These are phyloP conservation scores for Turdus rufiventris DNA, from an alignment of 2,113 vertebrate species.

Conservation along the genomic window DNA sequence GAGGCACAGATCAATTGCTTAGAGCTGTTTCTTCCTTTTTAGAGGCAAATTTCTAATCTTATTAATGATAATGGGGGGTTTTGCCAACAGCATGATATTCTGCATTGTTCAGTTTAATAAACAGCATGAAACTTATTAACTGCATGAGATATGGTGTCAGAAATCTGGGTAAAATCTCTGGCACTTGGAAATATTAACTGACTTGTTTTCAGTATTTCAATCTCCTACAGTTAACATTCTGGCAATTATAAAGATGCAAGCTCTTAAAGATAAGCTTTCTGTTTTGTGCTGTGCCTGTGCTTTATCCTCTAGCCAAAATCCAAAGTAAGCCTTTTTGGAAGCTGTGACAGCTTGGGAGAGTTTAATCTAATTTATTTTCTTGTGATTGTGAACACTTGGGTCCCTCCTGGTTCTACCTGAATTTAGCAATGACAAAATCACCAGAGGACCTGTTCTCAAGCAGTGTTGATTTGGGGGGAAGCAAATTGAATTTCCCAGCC, in stretches of 20 bases:
- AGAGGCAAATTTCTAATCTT: conserved; percentile 42
- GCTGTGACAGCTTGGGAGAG: background rate
- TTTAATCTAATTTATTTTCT: conserved; percentile 34
- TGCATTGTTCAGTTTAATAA: conserved; percentile 49
- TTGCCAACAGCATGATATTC: conserved; percentile 37
- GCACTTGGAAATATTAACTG: conserved; percentile 24
- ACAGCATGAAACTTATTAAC: conserved; percentile 56
- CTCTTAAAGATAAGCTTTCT: conserved; percentile 17
- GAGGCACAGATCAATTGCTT: conserved; percentile 2
- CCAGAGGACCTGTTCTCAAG: background rate
- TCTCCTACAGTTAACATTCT: conserved; percentile 22
- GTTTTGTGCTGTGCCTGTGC: background rate
- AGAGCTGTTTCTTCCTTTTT: conserved; percentile 35
- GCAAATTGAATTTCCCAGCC: background rate
- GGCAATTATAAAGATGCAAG: conserved; percentile 24
- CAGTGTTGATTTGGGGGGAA: background rate
- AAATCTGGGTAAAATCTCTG: conserved; percentile 53
- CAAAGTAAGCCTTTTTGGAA: background rate
- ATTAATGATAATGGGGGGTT: conserved; percentile 24
- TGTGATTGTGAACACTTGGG: background rate
- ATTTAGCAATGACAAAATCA: background rate
- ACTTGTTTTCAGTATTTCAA: conserved; percentile 15
- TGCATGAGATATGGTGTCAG: background rate
- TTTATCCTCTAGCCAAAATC: conserved; percentile 21
- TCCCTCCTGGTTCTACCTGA: background rate